A percentile compares a stretch with the other conserved stretches of the same genome.
Conservation (phyloP, 2,113 vertebrate genomes). For the Antidorcas marsupialis region DNA sequence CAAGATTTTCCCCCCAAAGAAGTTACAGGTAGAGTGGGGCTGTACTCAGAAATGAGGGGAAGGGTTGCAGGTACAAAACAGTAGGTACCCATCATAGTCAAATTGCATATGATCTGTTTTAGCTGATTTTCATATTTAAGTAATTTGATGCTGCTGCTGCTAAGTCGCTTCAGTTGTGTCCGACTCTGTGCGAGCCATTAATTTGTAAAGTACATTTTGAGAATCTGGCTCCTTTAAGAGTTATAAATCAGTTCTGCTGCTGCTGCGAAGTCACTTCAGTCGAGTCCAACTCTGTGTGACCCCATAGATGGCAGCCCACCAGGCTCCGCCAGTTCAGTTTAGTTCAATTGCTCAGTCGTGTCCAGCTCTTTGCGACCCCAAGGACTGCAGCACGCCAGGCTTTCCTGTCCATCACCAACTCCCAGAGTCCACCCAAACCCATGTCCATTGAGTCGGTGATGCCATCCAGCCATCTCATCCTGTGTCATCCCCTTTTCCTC, state of each 20-base stretch:
- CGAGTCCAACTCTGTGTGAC: not conserved
- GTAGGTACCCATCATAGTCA: not conserved
- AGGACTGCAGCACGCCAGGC: not conserved
- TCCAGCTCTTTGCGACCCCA: accelerated
- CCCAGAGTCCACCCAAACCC: accelerated
- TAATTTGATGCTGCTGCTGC: not conserved
- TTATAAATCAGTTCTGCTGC: not conserved
- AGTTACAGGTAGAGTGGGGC: not conserved
- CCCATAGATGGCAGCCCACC: not conserved
- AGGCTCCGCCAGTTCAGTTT: not conserved
- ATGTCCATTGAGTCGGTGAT: not conserved
- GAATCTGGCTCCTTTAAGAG: not conserved
- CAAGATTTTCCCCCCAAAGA: not conserved
- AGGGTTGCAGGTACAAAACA: not conserved
- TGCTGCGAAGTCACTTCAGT: no score
- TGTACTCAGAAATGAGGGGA: not conserved
- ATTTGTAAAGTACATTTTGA: not conserved
- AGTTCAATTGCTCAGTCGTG: not conserved
- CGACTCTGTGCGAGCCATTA: not conserved
- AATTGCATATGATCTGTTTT: not conserved
- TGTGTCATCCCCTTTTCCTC: not conserved
- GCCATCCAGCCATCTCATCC: not conserved
- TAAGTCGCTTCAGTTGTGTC: no score
- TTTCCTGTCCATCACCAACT: not conserved
- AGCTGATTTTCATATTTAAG: not conserved